phyloP scores from a whole-genome alignment of 2,113 vertebrate species.

The Rhinoptilus africanus region DNA sequence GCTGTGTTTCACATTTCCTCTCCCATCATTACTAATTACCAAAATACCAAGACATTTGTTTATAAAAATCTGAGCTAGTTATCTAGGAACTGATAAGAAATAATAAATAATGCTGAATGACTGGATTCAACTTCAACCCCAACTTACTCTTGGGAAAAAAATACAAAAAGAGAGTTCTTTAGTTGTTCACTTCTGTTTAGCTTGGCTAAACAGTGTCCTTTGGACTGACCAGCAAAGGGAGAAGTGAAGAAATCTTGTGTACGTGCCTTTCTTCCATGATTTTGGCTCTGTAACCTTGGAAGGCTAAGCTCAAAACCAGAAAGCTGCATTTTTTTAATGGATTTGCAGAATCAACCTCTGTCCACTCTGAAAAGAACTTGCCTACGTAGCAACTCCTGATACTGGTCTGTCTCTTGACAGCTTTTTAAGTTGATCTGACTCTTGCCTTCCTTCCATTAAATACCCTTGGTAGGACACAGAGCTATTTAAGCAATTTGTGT shows the following conservation, averaged over 20 bases:
- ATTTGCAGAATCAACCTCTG: background rate
- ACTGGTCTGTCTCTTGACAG: background rate
- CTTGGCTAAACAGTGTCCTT: background rate
- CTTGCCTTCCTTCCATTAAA: background rate
- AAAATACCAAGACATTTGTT: constrained; percentile 20
- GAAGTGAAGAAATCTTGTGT: background rate
- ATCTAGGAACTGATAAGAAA: background rate
- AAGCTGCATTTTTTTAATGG: background rate
- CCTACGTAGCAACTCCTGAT: background rate
- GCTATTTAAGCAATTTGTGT: background rate
- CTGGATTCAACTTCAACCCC: background rate
- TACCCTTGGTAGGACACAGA: background rate
- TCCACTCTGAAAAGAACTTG: background rate
- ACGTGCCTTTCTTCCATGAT: background rate
- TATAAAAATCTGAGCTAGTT: background rate
- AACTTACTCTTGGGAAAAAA: background rate
- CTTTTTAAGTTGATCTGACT: background rate
- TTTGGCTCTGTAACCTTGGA: background rate
- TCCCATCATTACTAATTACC: constrained; percentile 47
- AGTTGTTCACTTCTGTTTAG: background rate
- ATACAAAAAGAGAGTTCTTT: background rate
- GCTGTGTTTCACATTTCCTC: constrained; percentile 27
- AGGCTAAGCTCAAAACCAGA: background rate
- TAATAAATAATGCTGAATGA: background rate
- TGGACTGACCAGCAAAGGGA: background rate